Base-by-base conservation (phyloP, 2,797 vertebrate species). In the Nyctalus aviator region DNA sequence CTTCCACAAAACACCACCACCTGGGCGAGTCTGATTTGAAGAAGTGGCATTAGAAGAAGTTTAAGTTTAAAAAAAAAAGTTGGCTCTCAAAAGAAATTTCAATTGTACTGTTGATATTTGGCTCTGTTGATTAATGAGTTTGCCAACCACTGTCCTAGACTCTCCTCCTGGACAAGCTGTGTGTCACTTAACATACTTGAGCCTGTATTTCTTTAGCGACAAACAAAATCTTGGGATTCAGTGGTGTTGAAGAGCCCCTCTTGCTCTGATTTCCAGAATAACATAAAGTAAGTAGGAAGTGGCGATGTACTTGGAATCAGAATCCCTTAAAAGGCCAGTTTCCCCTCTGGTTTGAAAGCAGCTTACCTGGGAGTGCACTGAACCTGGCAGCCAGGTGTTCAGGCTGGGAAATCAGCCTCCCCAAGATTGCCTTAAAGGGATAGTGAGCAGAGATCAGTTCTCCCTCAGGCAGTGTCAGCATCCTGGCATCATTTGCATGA, bases 381-480 rank as follows among this genome's bases (percentile, higher is more conserved):
- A 94, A 91, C 87, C 81, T 12, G 83, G 44, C 37, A 93, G 89
- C 20, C 64, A 25, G 50, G 64, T 88, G 68, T 87, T 90, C 82
- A 59, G 37, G 18, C 73, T 59, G 44, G 57, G 75, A 76, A 91
- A 81, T 64, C 91, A 57, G 55, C 48, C 17, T 94, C 57, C 87
- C 75, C 44, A 71, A 95, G 93, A 81, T 62, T 55, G 62, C 93
- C 93, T 94, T 75, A 88, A 69, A 95, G 59, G 37, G 66, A 84
- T 46, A 6, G 14, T 72, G 69, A 85, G 78, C 10, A 1, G 59
- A 93, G 69, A 95, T 73, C 73, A 21, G 35, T 83, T 92, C 55
- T 96, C 92, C 95, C 94, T 83, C 59, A 94, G 96, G 96, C 93
- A 84, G 53, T 90, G 92, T 53, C 11, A 0, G 66, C 82, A 88